Percentiles rank a stretch among this genome's conserved stretches.
phyloP scores from a whole-genome alignment of 2,797 vertebrate genomes.

The Phrynocephalus vlangalii region DNA sequence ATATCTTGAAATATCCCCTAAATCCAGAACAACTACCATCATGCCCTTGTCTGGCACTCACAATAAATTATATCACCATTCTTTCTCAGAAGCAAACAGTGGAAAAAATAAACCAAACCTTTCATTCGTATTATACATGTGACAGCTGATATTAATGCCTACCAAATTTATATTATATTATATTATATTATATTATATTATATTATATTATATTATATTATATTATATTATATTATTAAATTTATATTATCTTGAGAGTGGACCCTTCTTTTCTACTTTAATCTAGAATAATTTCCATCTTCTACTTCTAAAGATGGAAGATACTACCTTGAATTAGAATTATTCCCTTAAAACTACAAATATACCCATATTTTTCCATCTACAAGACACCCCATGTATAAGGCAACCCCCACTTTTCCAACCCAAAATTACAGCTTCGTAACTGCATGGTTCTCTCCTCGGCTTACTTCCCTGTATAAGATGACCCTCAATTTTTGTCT shows the following conservation, averaged over 20 bases:
- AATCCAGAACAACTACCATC: neutral
- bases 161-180: neutral
- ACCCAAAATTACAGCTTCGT: too few relatives aligned
- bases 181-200: too few relatives aligned
- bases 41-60: neutral
- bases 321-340: neutral
- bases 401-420: too few relatives aligned
- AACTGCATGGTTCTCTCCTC: too few relatives aligned
- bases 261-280: too few relatives aligned
- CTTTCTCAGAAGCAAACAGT: neutral
- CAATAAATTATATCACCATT: neutral
- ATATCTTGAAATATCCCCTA: neutral
- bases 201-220: too few relatives aligned
- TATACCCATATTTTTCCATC: too few relatives aligned
- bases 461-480: too few relatives aligned
- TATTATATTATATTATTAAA: too few relatives aligned
- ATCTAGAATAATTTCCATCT: neutral
- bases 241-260: neutral
- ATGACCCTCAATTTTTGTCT: too few relatives aligned
- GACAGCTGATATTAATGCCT: neutral
- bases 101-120: neutral
- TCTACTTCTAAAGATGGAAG: neutral
- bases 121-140: neutral
- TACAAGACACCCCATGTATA: too few relatives aligned
- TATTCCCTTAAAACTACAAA: neutral